These are phyloP conservation scores for Melinaea menophilus DNA, from an alignment of 2,888 invertebrate genomes.

Conservation along the genomic window DNA sequence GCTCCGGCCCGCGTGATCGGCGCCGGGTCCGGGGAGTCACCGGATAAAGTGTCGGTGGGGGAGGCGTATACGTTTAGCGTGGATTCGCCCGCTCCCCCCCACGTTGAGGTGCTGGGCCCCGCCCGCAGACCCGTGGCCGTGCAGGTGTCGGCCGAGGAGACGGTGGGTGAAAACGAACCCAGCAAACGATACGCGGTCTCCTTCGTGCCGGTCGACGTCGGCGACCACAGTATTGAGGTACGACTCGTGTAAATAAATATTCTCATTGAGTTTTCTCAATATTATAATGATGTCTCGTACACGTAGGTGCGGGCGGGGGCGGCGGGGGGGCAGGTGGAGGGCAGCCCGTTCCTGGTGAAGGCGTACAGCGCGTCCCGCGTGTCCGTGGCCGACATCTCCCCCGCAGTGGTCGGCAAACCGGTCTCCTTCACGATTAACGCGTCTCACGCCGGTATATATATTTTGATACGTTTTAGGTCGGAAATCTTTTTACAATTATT, in stretches of 20 bases:
- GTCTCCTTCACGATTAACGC: slow-evolving; percentile 95
- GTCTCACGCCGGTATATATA: slow-evolving; percentile 79
- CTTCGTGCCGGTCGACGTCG: slow-evolving; percentile 93
- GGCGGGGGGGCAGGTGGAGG: slow-evolving; percentile 90
- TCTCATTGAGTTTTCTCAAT: neutral
- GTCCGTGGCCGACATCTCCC: slow-evolving; percentile 95
- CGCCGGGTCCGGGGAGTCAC: slow-evolving; percentile 87
- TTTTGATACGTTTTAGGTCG: neutral
- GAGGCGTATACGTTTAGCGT: slow-evolving; percentile 90
- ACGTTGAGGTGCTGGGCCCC: slow-evolving; percentile 88
- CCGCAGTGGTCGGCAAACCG: slow-evolving; percentile 93
- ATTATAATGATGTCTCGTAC: neutral
- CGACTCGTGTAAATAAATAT: neutral
- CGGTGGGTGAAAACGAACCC: slow-evolving; percentile 69
- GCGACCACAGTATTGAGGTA: slow-evolving; percentile 95
- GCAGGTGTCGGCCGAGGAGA: slow-evolving; percentile 76
- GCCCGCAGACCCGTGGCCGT: slow-evolving; percentile 84
- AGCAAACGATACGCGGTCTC: slow-evolving; percentile 79
- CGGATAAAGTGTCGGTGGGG: slow-evolving; percentile 90
- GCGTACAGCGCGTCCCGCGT: slow-evolving; percentile 97
- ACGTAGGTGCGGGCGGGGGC: slow-evolving; percentile 67
- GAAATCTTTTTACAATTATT: neutral
- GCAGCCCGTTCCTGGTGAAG: slow-evolving; percentile 96
- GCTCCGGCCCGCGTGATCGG: slow-evolving; percentile 91
- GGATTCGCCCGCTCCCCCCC: slow-evolving; percentile 89